These are phyloP conservation scores for Orthosia gothica DNA, from an alignment of 2,888 invertebrate genomes.

Conservation along the genomic window DNA sequence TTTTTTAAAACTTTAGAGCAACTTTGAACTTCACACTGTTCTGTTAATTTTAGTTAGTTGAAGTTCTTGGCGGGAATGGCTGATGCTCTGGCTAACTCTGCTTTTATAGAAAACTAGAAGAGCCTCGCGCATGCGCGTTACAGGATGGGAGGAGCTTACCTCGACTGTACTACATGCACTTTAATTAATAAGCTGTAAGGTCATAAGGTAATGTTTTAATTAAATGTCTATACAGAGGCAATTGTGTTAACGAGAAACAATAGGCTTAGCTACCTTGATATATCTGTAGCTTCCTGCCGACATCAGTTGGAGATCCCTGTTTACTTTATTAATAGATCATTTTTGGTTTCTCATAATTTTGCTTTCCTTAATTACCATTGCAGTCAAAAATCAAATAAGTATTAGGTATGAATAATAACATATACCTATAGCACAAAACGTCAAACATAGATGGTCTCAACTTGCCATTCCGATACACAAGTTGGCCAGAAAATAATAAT, in stretches of 20 bases:
- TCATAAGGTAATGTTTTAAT: constrained; percentile 58
- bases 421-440: no score
- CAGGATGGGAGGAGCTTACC: constrained; percentile 74
- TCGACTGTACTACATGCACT: constrained; percentile 74
- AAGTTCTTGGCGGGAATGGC: constrained; percentile 82
- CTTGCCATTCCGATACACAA: no score
- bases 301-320: background rate
- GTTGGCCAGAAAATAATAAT: no score
- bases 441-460: no score
- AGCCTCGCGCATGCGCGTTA: constrained; percentile 80
- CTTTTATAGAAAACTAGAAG: constrained; percentile 80
- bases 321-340: no score
- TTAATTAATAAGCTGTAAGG: constrained; percentile 76
- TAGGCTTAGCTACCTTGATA: background rate
- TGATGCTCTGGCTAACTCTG: constrained; percentile 57
- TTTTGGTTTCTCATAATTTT: no score
- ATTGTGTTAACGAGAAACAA: constrained; percentile 27
- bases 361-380: no score
- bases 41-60: constrained; percentile 62
- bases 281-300: background rate
- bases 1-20: constrained; percentile 74
- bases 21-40: constrained; percentile 66
- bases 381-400: no score
- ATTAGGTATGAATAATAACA: no score
- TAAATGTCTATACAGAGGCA: constrained; percentile 51